A percentile compares a stretch with the other conserved stretches of the same genome.
Conservation (phyloP, 2,888 invertebrate species). For the Eugnorisma glareosa region DNA sequence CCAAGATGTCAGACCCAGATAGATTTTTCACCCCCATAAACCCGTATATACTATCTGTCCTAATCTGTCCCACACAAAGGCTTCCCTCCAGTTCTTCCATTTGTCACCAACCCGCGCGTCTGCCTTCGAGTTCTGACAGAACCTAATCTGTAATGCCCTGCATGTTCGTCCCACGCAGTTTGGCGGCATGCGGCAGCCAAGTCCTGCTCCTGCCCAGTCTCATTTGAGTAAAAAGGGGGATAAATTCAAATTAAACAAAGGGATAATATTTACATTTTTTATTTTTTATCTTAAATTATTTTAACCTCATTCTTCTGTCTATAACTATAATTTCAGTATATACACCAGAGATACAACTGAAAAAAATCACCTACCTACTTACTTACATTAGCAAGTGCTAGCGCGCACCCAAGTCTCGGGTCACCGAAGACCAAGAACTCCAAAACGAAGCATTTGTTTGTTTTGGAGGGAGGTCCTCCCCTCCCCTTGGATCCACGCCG, state of each 20-base stretch:
- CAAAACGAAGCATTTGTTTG: constrained; percentile 24
- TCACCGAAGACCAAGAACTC: constrained; percentile 18
- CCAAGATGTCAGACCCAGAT: not conserved
- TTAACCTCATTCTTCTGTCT: too few species aligned
- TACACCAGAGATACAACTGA: not conserved
- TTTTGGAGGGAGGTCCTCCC: constrained; percentile 24
- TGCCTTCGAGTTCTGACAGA: not conserved
- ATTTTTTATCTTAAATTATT: not conserved
- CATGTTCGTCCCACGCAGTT: not conserved
- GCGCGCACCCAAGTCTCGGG: constrained; percentile 16
- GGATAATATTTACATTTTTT: not conserved
- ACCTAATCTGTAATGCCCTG: not conserved
- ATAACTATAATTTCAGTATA: not conserved
- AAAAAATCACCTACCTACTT: too few species aligned
- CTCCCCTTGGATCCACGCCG: constrained; percentile 37
- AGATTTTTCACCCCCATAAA: not conserved
- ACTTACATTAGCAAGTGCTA: not conserved
- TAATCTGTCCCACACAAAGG: not conserved
- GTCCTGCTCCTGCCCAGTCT: not conserved
- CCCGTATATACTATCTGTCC: not conserved
- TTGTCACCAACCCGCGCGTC: not conserved
- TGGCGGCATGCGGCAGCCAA: not conserved
- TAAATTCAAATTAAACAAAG: not conserved
- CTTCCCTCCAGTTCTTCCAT: not conserved
- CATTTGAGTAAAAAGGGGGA: not conserved